phyloP scores from a whole-genome alignment of 2,797 vertebrate genomes.

The Danio jaintianensis region DNA sequence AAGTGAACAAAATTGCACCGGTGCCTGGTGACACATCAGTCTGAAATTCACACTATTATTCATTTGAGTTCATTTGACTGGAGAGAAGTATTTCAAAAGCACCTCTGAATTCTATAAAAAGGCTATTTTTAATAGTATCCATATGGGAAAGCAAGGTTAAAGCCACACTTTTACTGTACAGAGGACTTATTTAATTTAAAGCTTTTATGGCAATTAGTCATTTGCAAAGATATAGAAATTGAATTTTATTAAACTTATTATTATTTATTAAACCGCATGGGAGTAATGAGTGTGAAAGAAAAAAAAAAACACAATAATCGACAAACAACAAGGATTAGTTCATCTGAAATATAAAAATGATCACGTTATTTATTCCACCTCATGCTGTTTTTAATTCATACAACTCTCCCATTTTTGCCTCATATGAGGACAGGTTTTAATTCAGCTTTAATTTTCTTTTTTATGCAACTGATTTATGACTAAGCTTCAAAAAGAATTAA shows the following conservation, averaged over 20 bases:
- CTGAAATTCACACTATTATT: constrained; percentile 2
- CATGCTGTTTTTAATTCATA: neutral
- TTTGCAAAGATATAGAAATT: neutral
- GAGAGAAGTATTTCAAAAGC: constrained; percentile 7
- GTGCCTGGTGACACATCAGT: constrained; percentile 16
- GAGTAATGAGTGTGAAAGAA: neutral
- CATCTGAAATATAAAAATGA: neutral
- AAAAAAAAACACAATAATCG: neutral
- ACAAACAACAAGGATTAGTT: neutral
- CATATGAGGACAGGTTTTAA: neutral
- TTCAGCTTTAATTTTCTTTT: neutral
- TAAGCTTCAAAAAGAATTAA: neutral
- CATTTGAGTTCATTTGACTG: constrained; percentile 11
- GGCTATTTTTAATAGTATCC: neutral
- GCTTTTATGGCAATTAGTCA: constrained; percentile 1
- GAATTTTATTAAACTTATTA: neutral
- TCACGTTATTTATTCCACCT: neutral
- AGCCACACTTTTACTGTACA: neutral
- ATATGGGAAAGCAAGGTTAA: constrained; percentile 5
- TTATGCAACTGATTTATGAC: neutral
- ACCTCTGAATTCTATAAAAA: neutral
- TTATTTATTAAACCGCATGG: neutral
- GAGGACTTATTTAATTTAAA: neutral
- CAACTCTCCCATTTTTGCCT: neutral
- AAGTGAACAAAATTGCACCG: constrained; percentile 27